Percentiles rank a stretch among this genome's conserved stretches.
Conservation (phyloP, 2,113 vertebrate species). For the Ceyx margarethae region DNA sequence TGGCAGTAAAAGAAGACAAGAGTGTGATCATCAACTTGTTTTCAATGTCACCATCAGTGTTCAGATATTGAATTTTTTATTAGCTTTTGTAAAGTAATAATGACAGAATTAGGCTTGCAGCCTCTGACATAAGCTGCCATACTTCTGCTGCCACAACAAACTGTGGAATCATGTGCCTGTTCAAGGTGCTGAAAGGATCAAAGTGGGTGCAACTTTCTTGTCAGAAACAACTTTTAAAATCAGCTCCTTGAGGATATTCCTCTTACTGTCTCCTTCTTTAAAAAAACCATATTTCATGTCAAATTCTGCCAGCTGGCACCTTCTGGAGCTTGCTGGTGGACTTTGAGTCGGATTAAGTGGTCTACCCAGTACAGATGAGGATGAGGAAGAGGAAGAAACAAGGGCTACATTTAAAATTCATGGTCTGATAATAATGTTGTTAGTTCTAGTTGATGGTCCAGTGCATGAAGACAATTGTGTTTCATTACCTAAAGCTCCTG, state of each 20-base stretch:
- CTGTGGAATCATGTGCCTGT: neutral
- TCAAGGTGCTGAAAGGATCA: constrained; percentile 12
- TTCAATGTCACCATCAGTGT: neutral
- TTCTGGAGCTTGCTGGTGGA: neutral
- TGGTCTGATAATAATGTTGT: neutral
- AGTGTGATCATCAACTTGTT: neutral
- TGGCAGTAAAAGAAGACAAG: neutral
- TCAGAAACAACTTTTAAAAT: neutral
- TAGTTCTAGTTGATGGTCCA: neutral
- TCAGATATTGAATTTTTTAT: constrained; percentile 43
- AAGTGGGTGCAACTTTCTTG: constrained; percentile 15
- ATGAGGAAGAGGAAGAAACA: neutral
- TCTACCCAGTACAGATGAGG: neutral
- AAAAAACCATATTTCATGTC: neutral
- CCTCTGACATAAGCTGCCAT: neutral
- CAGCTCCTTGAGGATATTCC: neutral
- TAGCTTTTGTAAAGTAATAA: constrained; percentile 22
- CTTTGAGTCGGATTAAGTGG: neutral
- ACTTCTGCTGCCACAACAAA: constrained; percentile 5
- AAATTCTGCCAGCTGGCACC: neutral
- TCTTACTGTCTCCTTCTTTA: neutral
- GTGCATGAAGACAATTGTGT: neutral
- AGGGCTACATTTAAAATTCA: neutral
- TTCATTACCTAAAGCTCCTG: neutral
- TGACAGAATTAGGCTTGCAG: constrained; percentile 26